Percentiles rank a stretch among this genome's conserved stretches.
Evolutionary conservation across 1,140 invertebrate species (phyloP).

Genomic region (Samia ricini): DNA sequence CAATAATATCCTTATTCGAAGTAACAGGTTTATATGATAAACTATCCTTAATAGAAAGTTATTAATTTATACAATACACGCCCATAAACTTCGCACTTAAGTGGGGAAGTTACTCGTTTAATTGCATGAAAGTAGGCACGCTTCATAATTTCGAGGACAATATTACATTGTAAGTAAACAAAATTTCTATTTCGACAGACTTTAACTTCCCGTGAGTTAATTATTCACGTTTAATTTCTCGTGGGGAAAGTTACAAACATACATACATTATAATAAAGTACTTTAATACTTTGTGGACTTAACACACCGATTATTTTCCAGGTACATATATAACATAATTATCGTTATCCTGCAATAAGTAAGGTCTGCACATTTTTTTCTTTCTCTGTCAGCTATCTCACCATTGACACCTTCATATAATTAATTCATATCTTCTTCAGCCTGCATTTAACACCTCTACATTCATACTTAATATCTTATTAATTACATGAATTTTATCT

Average conservation of each 20-base stretch:
- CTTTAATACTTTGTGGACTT: neutral
- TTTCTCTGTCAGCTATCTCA: no score
- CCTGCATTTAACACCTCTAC: no score
- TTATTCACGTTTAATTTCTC: neutral
- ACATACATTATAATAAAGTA: neutral
- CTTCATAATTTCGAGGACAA: neutral
- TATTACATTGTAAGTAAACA: neutral
- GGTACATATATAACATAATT: no score
- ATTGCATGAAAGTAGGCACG: neutral
- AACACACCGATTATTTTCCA: neutral
- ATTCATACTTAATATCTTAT: no score
- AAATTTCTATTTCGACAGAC: neutral
- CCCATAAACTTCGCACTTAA: neutral
- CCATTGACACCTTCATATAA: no score
- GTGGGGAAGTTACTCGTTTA: neutral
- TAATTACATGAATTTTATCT: no score
- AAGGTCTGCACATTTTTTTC: no score
- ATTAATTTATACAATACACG: neutral
- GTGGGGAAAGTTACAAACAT: neutral
- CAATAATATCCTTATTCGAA: neutral
- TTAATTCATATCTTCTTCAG: no score
- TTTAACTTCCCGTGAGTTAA: neutral
- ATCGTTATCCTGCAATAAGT: no score
- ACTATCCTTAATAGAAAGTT: neutral
- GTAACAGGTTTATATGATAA: neutral